Evolutionary conservation across 2,113 vertebrate species (phyloP).

Genomic region (Centrocercus urophasianus): DNA sequence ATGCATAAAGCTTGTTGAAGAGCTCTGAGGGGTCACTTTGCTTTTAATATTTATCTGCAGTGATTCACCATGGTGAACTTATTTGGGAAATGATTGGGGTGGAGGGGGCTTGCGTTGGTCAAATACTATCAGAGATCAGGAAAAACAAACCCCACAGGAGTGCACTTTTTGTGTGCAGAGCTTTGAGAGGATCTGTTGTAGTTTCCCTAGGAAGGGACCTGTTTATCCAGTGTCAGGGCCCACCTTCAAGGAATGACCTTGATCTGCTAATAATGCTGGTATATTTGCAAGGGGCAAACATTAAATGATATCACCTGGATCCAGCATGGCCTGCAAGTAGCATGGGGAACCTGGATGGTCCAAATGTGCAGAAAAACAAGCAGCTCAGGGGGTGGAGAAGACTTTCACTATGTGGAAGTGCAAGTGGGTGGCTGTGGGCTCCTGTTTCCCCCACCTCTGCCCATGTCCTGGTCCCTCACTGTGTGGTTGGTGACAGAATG

Average conservation of each 20-base stretch:
- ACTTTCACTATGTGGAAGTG: not conserved
- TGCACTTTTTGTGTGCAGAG: not conserved
- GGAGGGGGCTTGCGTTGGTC: not conserved
- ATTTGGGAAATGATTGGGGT: not conserved
- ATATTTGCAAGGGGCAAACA: not conserved
- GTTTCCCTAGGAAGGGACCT: not conserved
- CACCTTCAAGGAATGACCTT: not conserved
- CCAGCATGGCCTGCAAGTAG: not conserved
- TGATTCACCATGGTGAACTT: accelerated
- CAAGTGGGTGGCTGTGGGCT: not conserved
- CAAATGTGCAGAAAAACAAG: not conserved
- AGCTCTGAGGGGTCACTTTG: not conserved
- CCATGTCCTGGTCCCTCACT: not conserved
- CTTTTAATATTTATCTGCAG: not conserved
- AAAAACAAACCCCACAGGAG: not conserved
- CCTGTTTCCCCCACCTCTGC: not conserved
- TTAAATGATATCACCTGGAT: not conserved
- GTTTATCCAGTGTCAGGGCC: not conserved
- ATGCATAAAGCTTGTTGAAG: not conserved
- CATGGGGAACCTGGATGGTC: not conserved
- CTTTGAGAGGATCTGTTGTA: not conserved
- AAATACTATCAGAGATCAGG: not conserved
- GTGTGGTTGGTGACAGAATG: accelerated
- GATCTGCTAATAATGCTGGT: accelerated
- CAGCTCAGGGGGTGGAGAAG: not conserved